These are phyloP conservation scores for Dunckerocampus dactyliophorus DNA, from an alignment of 2,113 vertebrate species.

Conservation along the genomic window DNA sequence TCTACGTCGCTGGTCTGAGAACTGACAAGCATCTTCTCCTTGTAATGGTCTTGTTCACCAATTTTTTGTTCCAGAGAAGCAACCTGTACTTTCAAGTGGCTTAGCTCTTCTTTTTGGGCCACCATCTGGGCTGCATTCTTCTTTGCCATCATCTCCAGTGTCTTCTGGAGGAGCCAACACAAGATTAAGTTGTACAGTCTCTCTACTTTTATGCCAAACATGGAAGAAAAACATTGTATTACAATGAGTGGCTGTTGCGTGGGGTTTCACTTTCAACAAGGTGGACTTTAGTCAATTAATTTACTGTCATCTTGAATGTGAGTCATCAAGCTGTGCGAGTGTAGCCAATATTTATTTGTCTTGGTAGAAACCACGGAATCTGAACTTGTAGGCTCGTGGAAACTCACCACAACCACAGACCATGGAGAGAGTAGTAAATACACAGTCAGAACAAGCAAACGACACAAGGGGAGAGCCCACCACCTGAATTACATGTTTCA, in stretches of 20 bases:
- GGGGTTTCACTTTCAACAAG: constrained; percentile 21
- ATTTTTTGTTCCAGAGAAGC: constrained; percentile 68
- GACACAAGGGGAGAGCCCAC: constrained; percentile 52
- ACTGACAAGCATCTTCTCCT: constrained; percentile 47
- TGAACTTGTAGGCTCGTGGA: constrained; percentile 61
- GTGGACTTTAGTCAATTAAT: constrained; percentile 33
- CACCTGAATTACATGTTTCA: constrained; percentile 59
- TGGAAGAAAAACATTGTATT: constrained; percentile 18
- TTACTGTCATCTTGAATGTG: constrained; percentile 43
- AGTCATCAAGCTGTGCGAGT: no score
- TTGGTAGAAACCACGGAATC: constrained; percentile 49
- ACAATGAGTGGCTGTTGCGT: constrained; percentile 23
- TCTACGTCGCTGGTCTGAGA: constrained; percentile 65
- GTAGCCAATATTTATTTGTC: constrained; percentile 58
- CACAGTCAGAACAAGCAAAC: constrained; percentile 70
- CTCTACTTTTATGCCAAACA: constrained; percentile 12
- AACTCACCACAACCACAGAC: constrained; percentile 67
- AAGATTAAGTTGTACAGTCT: not conserved
- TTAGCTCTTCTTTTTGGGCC: constrained; percentile 67
- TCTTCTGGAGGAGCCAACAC: constrained; percentile 67
- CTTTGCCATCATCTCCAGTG: constrained; percentile 66
- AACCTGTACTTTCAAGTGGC: constrained; percentile 68
- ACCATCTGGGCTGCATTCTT: constrained; percentile 72
- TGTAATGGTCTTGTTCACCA: constrained; percentile 43
- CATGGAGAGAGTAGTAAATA: constrained; percentile 66